phyloP scores from a whole-genome alignment of 2,888 invertebrate species.

The Drosophila cyrtoloma region DNA sequence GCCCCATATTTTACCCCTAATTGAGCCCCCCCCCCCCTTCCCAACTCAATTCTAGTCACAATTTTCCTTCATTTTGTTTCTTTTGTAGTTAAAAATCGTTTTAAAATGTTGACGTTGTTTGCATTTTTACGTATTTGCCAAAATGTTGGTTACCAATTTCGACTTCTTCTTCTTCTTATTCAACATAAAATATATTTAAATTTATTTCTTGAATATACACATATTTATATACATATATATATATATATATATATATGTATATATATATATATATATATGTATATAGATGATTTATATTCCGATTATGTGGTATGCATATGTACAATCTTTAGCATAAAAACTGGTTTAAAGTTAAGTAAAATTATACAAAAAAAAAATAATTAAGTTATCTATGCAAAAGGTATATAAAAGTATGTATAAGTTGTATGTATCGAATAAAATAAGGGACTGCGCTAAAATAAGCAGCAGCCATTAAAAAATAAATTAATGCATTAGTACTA shows the following conservation, averaged over 20 bases:
- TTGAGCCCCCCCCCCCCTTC: neutral
- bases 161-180: slow-evolving; percentile 31
- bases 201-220: slow-evolving; percentile 50
- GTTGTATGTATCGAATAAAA: slow-evolving; percentile 11
- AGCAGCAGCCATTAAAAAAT: slow-evolving; percentile 55
- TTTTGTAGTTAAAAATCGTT: slow-evolving; percentile 27
- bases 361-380: slow-evolving; percentile 47
- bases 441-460: slow-evolving; percentile 38
- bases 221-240: slow-evolving; percentile 41
- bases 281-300: slow-evolving; percentile 27
- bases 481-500: slow-evolving; percentile 75
- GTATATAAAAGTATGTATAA: slow-evolving; percentile 21
- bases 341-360: slow-evolving; percentile 66
- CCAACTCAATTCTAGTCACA: slow-evolving; percentile 3
- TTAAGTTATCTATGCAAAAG: slow-evolving; percentile 25
- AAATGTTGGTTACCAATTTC: slow-evolving; percentile 11
- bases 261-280: slow-evolving; percentile 26
- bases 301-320: slow-evolving; percentile 64
- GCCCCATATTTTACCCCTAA: neutral
- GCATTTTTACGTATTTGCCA: slow-evolving; percentile 50
- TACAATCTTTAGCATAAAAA: slow-evolving; percentile 70
- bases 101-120: slow-evolving; percentile 26
- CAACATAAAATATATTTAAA: slow-evolving; percentile 69
- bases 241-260: slow-evolving; percentile 35
- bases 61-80: neutral